A percentile compares a stretch with the other conserved stretches of the same genome.
phyloP scores from a whole-genome alignment of 2,797 vertebrate species.

The Meda fulgida region DNA sequence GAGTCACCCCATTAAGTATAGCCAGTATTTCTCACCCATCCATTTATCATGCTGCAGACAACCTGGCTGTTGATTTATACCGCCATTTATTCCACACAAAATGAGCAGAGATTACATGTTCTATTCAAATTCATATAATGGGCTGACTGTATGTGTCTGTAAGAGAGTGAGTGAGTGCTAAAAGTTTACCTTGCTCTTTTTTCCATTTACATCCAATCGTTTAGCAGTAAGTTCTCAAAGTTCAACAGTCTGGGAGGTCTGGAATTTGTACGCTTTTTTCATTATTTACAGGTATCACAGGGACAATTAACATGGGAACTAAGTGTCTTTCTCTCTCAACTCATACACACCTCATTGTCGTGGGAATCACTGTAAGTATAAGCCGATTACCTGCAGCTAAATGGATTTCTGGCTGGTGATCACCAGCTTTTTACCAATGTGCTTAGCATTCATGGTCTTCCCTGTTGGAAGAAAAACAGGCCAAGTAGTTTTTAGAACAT shows the following conservation, averaged over 20 bases:
- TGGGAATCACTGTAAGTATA: conserved; percentile 3
- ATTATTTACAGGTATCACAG: conserved; percentile 22
- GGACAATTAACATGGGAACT: not conserved
- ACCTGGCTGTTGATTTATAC: conserved; percentile 46
- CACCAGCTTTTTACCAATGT: conserved; percentile 9
- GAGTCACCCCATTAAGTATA: conserved; percentile 47
- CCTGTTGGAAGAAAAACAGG: not conserved
- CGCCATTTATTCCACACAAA: conserved; percentile 38
- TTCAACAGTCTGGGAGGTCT: not conserved
- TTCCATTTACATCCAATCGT: not conserved
- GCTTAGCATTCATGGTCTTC: not conserved
- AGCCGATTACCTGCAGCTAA: conserved; percentile 30
- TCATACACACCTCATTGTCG: not conserved
- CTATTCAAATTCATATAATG: conserved; percentile 42
- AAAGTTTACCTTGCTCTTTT: not conserved
- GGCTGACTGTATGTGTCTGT: conserved; percentile 25
- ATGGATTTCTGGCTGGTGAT: conserved; percentile 26
- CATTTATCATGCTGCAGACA: conserved; percentile 45
- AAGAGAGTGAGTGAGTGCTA: conserved; percentile 17
- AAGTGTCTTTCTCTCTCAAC: not conserved
- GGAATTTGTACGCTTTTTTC: not conserved
- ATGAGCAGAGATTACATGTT: conserved; percentile 49
- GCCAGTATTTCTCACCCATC: conserved; percentile 27
- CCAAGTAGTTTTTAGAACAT: not conserved
- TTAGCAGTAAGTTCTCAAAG: not conserved